Base-by-base conservation (phyloP, 2,888 invertebrate genomes). In the Ernsta delagoae region DNA sequence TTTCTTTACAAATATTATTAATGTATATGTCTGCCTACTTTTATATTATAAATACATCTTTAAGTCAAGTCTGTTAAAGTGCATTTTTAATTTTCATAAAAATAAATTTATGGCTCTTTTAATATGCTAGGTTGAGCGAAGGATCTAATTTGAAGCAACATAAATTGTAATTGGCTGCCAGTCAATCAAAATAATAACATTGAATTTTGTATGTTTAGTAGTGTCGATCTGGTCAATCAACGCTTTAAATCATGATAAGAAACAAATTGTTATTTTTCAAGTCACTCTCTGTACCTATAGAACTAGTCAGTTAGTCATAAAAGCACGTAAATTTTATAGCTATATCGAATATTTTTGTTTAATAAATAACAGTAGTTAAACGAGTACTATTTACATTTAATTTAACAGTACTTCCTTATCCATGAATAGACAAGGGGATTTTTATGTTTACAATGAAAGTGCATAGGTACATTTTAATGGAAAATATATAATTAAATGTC, bases 31-130 rank as follows among this genome's bases (percentile, higher is more conserved):
- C 5, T 36, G 5, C 36, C 36, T 36, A 36, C 36, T n/a, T n/a
- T n/a, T n/a, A n/a, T n/a, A n/a, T n/a, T 12, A 50, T 39, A 34
- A 62, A 50, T 62, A 50, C 36, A 36, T 62, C n/a, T 24, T 24
- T 9, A 36, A 7, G 24, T 39, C 39, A 39, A 39, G 53, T 63
- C 11, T 11, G 39, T 54, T 39, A 45, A 4, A n/a, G 39, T 34
- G 9, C n/a, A 39, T 12, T 36, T 57, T 57, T 59, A n/a, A n/a
- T 39, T 12, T 16, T 8, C 8, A 4, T 39, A n/a, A n/a, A 56
- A 36, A 59, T 39, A 39, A 1, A 59, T 59, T 39, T 12, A 39
- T 39, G 7, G 39, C 12, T 59, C n/a, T 59, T n/a, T 36, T 39
- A 36, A 39, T 39, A 39, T n/a, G n/a, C 6, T n/a, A 2, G 57